Evolutionary conservation across 2,113 vertebrate genomes (phyloP), one percentile per base, ranked within the genome.

Genomic region (Poicephalus gulielmi): DNA sequence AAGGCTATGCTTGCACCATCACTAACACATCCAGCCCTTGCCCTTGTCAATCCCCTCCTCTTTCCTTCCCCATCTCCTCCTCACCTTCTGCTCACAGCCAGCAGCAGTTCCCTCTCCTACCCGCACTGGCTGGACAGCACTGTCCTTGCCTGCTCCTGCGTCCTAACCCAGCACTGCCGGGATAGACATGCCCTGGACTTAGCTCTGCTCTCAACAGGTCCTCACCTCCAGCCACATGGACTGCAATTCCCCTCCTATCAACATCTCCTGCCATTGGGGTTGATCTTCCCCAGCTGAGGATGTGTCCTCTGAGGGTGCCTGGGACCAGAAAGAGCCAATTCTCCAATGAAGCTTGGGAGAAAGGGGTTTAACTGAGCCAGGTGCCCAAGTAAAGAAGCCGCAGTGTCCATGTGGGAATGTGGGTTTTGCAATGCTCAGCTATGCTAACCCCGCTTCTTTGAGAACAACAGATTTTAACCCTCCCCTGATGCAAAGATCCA

Each of bases 391-490:
- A 31, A 35, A 74, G 46, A 60, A 75, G 8, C 74, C 37, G 33
- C 50, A 24, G 41, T 18, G 15, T 20, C 37, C 25, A 0, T 2
- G 9, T 1, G 4, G 23, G 11, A 8, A 57, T 0, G 0, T 0
- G 10, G 31, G 4, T 47, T 84, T 71, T 52, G 20, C 39, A 55
- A 50, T 64, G 15, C n/a, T 76, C 59, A 57, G 41, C 69, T 84
- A 43, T 64, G 41, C 37, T 88, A 6, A 23, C 27, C 52, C 59
- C 5, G 1, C 6, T 71, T 13, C 20, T 69, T 35, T 37, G 7
- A 10, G 37, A 76, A 30, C 2, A 53, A 28, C 1, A 0, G 7
- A 7, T 52, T 77, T 88, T 17, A 44, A 9, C 46, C 17, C 11
- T 66, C 16, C 9, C 35, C 20, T 22, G 20, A 8, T 8, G 25